Conservation (phyloP, 2,797 vertebrate genomes). For the Melanotaenia boesemani region DNA sequence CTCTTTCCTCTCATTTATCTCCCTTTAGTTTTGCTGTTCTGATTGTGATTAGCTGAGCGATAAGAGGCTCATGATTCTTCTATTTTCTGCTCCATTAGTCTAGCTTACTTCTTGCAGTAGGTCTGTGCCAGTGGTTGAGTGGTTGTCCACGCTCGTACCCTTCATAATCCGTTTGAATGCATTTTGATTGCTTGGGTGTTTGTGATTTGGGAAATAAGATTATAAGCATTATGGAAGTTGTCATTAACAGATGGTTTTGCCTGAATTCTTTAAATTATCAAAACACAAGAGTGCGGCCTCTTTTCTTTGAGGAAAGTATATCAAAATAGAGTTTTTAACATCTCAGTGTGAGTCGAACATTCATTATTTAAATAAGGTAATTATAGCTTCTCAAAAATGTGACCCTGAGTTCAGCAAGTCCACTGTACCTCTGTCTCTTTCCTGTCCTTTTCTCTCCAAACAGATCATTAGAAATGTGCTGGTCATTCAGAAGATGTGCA, state of each 20-base stretch:
- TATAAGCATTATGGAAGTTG: not conserved
- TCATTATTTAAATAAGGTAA: conserved; percentile 29
- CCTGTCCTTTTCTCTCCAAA: conserved; percentile 22
- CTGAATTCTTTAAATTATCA: not conserved
- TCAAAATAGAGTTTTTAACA: not conserved
- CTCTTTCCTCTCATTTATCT: conserved; percentile 46
- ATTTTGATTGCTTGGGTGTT: not conserved
- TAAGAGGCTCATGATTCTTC: conserved; percentile 71
- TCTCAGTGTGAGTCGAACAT: not conserved
- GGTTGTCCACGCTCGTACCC: conserved; percentile 26
- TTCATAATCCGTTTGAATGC: conserved; percentile 39
- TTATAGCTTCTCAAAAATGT: conserved; percentile 36
- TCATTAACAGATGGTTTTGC: conserved; percentile 6
- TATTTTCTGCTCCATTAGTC: conserved; percentile 79
- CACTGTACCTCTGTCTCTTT: conserved; percentile 12
- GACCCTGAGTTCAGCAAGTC: conserved; percentile 34
- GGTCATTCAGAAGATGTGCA: conserved; percentile 35
- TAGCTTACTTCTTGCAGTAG: conserved; percentile 45
- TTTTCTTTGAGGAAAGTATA: conserved; percentile 9
- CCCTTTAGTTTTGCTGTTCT: conserved; percentile 56
- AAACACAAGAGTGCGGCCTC: not conserved
- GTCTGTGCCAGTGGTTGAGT: conserved; percentile 52
- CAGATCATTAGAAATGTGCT: conserved; percentile 48
- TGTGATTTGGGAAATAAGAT: not conserved
- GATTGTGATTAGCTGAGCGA: conserved; percentile 67